Conservation (phyloP, 2,797 vertebrate species). For the Sarcoramphus papa region DNA sequence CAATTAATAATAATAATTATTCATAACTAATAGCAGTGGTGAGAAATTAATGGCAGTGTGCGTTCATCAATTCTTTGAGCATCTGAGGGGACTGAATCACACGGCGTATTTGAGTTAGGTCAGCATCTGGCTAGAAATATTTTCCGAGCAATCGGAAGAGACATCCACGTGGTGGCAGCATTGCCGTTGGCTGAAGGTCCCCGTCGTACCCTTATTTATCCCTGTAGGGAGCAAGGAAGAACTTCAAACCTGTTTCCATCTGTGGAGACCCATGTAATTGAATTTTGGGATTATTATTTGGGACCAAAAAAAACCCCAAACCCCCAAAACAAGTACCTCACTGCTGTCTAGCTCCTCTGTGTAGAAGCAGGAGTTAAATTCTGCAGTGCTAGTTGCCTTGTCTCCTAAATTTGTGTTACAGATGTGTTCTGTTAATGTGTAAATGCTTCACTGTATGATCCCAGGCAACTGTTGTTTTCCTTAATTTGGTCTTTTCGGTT, state of each 20-base stretch:
- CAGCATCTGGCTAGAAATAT: neutral
- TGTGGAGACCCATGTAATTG: neutral
- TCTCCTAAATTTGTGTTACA: neutral
- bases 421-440: neutral
- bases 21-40: neutral
- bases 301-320: too few relatives aligned
- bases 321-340: too few relatives aligned
- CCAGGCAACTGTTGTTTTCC: neutral
- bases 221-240: neutral
- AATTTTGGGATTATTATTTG: neutral
- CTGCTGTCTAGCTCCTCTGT: neutral
- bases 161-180: constrained; percentile 58
- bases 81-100: neutral
- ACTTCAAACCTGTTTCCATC: neutral
- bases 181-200: neutral
- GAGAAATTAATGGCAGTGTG: neutral
- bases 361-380: neutral
- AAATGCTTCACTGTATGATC: neutral
- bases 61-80: neutral
- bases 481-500: neutral
- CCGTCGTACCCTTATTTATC: neutral
- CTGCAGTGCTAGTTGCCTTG: neutral
- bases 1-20: neutral
- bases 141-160: neutral
- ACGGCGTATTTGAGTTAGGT: accelerated